A percentile compares a stretch with the other conserved stretches of the same genome.
Evolutionary conservation across 2,113 vertebrate genomes (phyloP).

Genomic region (Misgurnus mizolepis): DNA sequence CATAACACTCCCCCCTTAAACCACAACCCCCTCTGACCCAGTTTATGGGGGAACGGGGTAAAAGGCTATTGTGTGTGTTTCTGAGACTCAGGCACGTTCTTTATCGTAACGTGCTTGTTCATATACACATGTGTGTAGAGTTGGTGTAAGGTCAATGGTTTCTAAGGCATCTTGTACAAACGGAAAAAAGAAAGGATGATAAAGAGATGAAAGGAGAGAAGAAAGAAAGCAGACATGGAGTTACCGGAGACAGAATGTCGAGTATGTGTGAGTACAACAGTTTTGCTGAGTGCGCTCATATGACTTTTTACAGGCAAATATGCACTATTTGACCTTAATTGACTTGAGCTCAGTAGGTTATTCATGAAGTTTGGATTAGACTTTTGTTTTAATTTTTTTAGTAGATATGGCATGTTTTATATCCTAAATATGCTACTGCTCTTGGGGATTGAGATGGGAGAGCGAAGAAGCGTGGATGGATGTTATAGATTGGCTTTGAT

Average conservation of each 20-base stretch:
- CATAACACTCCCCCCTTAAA: slow-evolving; percentile 53
- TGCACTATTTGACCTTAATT: slow-evolving; percentile 11
- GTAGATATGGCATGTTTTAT: neutral
- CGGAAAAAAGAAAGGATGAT: slow-evolving; percentile 38
- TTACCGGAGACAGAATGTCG: slow-evolving; percentile 1
- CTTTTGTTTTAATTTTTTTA: neutral
- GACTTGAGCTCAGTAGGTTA: neutral
- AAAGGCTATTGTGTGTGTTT: slow-evolving; percentile 67
- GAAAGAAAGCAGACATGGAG: slow-evolving; percentile 5
- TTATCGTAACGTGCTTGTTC: neutral
- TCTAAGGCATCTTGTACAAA: slow-evolving; percentile 44
- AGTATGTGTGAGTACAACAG: slow-evolving; percentile 27
- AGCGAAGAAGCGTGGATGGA: slow-evolving; percentile 7
- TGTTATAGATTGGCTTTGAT: slow-evolving; percentile 48
- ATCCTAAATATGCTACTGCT: neutral
- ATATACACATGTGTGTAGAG: slow-evolving; percentile 54
- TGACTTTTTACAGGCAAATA: neutral
- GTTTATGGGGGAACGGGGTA: slow-evolving; percentile 66
- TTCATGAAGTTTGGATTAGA: neutral
- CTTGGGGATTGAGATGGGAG: neutral
- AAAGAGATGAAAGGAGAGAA: slow-evolving; percentile 29
- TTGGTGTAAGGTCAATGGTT: slow-evolving; percentile 45
- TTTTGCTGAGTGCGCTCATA: neutral
- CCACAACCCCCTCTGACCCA: slow-evolving; percentile 70
- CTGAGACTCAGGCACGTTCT: slow-evolving; percentile 59